phyloP scores from a whole-genome alignment of 2,797 vertebrate genomes.

The Pristis pectinata region DNA sequence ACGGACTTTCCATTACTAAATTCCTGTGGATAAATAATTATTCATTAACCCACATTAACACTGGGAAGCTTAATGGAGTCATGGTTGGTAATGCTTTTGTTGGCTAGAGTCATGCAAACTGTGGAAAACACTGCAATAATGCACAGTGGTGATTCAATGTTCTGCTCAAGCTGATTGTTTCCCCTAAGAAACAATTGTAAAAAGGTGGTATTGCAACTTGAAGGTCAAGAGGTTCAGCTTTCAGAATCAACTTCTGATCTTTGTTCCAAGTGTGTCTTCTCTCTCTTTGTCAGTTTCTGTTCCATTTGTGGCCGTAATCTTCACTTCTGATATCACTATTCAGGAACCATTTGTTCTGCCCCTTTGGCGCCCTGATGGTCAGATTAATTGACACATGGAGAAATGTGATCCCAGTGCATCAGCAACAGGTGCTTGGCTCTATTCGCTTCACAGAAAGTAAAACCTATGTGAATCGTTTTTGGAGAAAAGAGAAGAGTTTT shows the following conservation, averaged over 20 bases:
- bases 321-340: slow-evolving; percentile 41
- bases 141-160: no score
- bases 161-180: neutral
- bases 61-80: neutral
- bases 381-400: slow-evolving; percentile 9
- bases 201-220: slow-evolving; percentile 52
- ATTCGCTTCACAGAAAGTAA: neutral
- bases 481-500: neutral
- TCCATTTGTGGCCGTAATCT: slow-evolving; percentile 45
- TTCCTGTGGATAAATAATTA: neutral
- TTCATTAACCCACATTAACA: neutral
- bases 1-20: neutral
- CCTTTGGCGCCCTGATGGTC: slow-evolving; percentile 40
- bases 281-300: slow-evolving; percentile 46
- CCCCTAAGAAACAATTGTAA: neutral
- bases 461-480: neutral
- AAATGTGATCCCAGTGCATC: slow-evolving; percentile 18
- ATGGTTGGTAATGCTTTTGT: neutral
- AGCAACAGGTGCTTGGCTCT: slow-evolving; percentile 14
- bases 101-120: neutral
- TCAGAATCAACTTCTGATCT: slow-evolving; percentile 46
- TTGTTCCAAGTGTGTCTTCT: slow-evolving; percentile 49
- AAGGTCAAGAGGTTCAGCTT: slow-evolving; percentile 56
- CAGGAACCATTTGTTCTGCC: slow-evolving; percentile 44
- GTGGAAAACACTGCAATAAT: neutral